phyloP scores from a whole-genome alignment of 2,113 vertebrate genomes.

The Bufo bufo region DNA sequence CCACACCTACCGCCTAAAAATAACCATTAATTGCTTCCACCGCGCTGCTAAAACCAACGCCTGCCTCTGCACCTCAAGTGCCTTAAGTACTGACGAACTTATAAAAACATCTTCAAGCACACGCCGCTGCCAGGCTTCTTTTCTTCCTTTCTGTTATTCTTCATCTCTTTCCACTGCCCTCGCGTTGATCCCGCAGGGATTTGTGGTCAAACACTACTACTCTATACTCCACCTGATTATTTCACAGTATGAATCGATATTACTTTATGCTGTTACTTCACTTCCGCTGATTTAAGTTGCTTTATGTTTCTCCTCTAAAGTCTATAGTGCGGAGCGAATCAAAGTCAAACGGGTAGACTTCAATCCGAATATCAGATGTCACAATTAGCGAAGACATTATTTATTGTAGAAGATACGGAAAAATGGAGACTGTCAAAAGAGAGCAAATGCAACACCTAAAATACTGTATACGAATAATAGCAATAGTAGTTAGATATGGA shows the following conservation, averaged over 20 bases:
- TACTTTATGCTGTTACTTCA: background rate
- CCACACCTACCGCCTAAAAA: conserved; percentile 7
- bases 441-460: no score
- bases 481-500: background rate
- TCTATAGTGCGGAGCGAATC: background rate
- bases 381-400: background rate
- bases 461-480: no score
- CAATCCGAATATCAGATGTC: no score
- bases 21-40: conserved; percentile 12
- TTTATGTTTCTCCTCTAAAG: background rate
- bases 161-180: background rate
- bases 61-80: background rate
- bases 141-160: background rate
- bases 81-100: background rate
- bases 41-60: background rate
- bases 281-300: background rate
- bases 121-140: background rate
- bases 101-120: background rate
- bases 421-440: no score
- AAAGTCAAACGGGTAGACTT: no score
- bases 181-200: background rate
- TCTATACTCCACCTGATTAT: background rate
- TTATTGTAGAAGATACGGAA: background rate
- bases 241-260: background rate
- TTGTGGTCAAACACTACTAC: background rate